Evolutionary conservation across 2,797 vertebrate genomes (phyloP).

Genomic region (Myiothlypis chrysogaster): DNA sequence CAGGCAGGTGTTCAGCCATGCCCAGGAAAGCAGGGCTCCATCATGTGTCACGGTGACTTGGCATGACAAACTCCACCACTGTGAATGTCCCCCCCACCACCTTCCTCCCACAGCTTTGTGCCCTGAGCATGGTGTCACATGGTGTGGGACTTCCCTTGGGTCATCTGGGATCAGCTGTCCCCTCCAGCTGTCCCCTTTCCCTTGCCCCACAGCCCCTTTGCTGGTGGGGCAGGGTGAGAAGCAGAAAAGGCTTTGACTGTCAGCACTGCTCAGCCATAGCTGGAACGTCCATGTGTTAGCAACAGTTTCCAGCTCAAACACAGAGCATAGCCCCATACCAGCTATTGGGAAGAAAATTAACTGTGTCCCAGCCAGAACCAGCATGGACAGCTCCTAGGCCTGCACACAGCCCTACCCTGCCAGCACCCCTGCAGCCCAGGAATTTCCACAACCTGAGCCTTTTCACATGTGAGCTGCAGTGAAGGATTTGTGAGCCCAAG

Average conservation of each 20-base stretch:
- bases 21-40: background rate
- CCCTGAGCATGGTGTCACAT: background rate
- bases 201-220: fast-evolving
- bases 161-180: background rate
- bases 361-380: background rate
- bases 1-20: background rate
- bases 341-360: background rate
- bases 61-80: background rate
- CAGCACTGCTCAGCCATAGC: fast-evolving
- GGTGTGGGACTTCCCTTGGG: background rate
- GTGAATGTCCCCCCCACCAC: fast-evolving
- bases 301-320: background rate
- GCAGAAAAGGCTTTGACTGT: background rate
- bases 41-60: background rate
- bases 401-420: no score
- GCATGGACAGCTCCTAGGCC: background rate
- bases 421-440: background rate
- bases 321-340: background rate
- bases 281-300: background rate
- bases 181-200: background rate
- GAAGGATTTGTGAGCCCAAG: background rate
- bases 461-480: background rate
- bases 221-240: background rate
- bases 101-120: background rate
- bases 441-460: background rate